These are phyloP conservation scores for Sturnus vulgaris DNA, from an alignment of 2,113 vertebrate genomes.

Conservation along the genomic window DNA sequence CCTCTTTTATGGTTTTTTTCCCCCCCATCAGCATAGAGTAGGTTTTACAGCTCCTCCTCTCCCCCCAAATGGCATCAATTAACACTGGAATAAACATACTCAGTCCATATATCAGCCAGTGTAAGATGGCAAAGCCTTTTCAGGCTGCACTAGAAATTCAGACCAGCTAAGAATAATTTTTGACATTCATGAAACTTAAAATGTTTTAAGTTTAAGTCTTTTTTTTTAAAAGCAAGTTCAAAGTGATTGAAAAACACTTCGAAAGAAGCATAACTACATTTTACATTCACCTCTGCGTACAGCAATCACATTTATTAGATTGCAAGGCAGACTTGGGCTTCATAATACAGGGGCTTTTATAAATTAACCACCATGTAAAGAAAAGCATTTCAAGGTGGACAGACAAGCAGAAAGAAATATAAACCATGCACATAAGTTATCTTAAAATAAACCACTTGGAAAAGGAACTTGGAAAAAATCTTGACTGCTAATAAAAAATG, in stretches of 20 bases:
- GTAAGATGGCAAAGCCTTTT: background rate
- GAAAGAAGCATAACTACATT: background rate
- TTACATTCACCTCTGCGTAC: background rate
- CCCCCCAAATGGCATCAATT: background rate
- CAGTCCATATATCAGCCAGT: background rate
- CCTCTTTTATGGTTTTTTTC: background rate
- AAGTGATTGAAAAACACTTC: background rate
- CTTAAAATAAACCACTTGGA: background rate
- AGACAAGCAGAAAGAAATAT: background rate
- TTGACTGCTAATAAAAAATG: conserved; percentile 17
- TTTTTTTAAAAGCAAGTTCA: background rate
- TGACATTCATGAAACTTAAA: background rate
- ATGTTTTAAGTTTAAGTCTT: background rate
- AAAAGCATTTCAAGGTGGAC: background rate
- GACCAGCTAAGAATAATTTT: background rate
- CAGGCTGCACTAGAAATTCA: background rate
- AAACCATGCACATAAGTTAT: background rate
- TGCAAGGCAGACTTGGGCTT: background rate
- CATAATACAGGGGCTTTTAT: background rate
- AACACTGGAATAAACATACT: background rate
- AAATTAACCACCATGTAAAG: background rate
- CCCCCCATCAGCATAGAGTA: background rate
- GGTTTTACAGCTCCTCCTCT: background rate
- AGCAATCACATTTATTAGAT: background rate
- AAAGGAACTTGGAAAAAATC: conserved; percentile 11